Conservation (phyloP, 2,113 vertebrate species). For the Brachypteracias leptosomus region DNA sequence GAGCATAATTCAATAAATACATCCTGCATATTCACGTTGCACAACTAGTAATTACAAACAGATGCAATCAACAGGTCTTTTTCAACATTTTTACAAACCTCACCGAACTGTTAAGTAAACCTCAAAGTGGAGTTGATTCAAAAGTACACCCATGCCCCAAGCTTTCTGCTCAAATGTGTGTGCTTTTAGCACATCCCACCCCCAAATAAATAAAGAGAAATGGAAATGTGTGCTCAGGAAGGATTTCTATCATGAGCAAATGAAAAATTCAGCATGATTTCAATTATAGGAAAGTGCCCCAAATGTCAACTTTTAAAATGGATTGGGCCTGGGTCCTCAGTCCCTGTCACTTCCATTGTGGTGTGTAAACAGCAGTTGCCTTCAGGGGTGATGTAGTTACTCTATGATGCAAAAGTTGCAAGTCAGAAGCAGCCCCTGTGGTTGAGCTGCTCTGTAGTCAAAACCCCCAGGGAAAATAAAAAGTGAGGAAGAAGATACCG, state of each 20-base stretch:
- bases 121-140: conserved; percentile 11
- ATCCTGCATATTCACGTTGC: background rate
- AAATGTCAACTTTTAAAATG: background rate
- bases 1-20: conserved; percentile 58
- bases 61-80: conserved; percentile 51
- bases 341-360: accelerated
- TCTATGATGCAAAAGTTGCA: background rate
- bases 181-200: background rate
- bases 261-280: background rate
- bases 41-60: conserved; percentile 37
- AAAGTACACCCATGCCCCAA: background rate
- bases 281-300: background rate
- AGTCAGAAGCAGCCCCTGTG: background rate
- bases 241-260: background rate
- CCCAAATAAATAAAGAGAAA: background rate
- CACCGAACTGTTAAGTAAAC: background rate
- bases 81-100: background rate
- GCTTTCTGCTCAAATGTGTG: background rate
- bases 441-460: background rate
- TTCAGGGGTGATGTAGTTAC: background rate
- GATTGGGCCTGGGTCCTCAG: background rate
- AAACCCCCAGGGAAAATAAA: background rate
- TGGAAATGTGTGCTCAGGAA: background rate
- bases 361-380: background rate
- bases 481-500: background rate